phyloP scores from a whole-genome alignment of 2,888 invertebrate genomes.

The Microplitis manilae region DNA sequence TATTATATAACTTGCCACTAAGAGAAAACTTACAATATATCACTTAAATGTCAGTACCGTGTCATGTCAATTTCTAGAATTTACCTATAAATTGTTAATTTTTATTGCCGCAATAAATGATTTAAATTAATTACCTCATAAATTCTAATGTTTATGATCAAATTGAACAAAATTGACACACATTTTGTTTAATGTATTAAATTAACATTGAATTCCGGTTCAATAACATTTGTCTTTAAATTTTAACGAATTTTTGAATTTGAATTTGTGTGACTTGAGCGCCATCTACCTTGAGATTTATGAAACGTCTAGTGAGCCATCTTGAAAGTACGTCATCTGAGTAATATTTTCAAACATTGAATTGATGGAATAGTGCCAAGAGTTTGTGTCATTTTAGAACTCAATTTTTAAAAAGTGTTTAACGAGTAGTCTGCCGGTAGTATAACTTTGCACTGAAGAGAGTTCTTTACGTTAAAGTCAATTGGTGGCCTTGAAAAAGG shows the following conservation, averaged over 20 bases:
- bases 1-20: slow-evolving; percentile 12
- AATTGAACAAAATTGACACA: slow-evolving; percentile 16
- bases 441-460: too few species aligned
- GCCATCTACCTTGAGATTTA: slow-evolving; percentile 35
- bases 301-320: slow-evolving; percentile 27
- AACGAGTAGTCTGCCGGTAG: too few species aligned
- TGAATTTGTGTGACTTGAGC: slow-evolving; percentile 27
- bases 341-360: slow-evolving; percentile 32
- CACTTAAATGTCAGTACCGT: slow-evolving; percentile 44
- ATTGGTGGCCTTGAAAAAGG: too few species aligned
- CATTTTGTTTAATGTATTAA: slow-evolving; percentile 23
- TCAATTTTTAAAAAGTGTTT: slow-evolving; percentile 35
- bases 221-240: slow-evolving; percentile 28
- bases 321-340: slow-evolving; percentile 32
- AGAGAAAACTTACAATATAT: slow-evolving; percentile 37
- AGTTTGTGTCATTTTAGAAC: slow-evolving; percentile 27
- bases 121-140: not conserved
- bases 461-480: too few species aligned
- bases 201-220: slow-evolving; percentile 33
- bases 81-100: not conserved
- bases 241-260: slow-evolving; percentile 32
- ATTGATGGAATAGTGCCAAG: slow-evolving; percentile 22
- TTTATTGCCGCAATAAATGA: not conserved
- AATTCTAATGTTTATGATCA: not conserved
- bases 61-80: slow-evolving; percentile 20